Evolutionary conservation across 2,113 vertebrate species (phyloP), one percentile per base, ranked within the genome.

Genomic region (Ceyx margarethae): DNA sequence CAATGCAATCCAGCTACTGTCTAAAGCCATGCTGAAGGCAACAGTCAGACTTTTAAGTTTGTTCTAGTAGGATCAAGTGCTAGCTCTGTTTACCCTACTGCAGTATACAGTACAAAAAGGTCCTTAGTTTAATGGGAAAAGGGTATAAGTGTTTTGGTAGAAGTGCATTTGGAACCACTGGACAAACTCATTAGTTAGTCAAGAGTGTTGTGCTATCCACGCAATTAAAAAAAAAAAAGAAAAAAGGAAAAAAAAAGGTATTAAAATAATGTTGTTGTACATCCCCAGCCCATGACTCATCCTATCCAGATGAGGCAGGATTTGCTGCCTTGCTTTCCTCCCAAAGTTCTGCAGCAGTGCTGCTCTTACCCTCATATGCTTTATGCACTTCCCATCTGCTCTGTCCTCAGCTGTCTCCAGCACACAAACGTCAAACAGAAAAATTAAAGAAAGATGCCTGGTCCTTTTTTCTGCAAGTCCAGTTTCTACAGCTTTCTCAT

Each of bases 401-500:
- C 73, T 25, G 15, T n/a, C 56, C 60, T 91, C 60, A 42, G 54
- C 60, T 46, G 50, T 22, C 72, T 69, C 56, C 68, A 86, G 37
- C 37, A 61, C 28, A 6, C 25, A 58, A 85, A 53, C 0, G 0
- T 26, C 89, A 84, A 64, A 42, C 79, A 87, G 50, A 89, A 89
- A 66, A 91, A 81, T 37, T 26, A 31, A 69, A 81, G 20, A 37
- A 87, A 85, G 45, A 65, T 35, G 64, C 22, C 58, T 68, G 76
- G 42, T 42, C 67, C 40, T 37, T 82, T 92, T 16, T 82, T 20
- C 40, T 53, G 7, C 57, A 31, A 94, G 69, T 40, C 69, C 77
- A 60, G 40, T 89, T 94, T 79, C 74, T 75, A 61, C 89, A 92
- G 69, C 42, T 79, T 61, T 89, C n/a, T 84, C 86, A 58, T 21